Evolutionary conservation across 2,113 vertebrate genomes (phyloP), one percentile per base, ranked within the genome.

Genomic region (Pseudopipra pipra): DNA sequence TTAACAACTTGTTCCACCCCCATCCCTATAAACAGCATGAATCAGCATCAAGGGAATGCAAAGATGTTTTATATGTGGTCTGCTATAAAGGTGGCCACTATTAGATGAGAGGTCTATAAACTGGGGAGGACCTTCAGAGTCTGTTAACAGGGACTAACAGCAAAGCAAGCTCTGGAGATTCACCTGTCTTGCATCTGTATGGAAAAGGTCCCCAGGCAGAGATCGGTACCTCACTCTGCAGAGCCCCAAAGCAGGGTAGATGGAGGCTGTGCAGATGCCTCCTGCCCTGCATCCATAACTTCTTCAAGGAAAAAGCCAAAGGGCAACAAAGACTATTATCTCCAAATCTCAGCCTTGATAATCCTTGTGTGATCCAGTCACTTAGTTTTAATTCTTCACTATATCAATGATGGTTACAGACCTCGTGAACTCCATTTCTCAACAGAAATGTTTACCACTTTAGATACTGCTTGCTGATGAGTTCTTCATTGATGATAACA

Each of bases 11-110:
- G 39, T 90, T 88, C 83, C 3, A 2, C 49, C 44, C 55, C 35
- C 55, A 55, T 66, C 33, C 66, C 74, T 96, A 91, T 89, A 91
- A 97, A 96, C 14, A 31, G 54, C 47, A 67, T 63, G 94, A 86
- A 96, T 86, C 61, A 83, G 56, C 68, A 95, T 41, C 67, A 62
- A 86, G 90, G 46, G 73, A 93, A 97, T 17, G 30, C 62, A 90
- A 25, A 46, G 44, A 68, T 31, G 39, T 91, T 93, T 85, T 59
- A 90, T 35, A 73, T 28, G 22, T 33, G 47, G 88, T 39, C 77
- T 75, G 70, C 51, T 10, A 74, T 4, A 91, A 61, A 92, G 37
- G 51, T 78, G 37, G 27, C 72, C 67, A 85, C 58, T 80, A 76
- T 41, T 37, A 92, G 46, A 86, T 59, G 68, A 94, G 75, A 93